Evolutionary conservation across 2,888 invertebrate species (phyloP), one percentile per base, ranked within the genome.

Genomic region (Atrina japonica): DNA sequence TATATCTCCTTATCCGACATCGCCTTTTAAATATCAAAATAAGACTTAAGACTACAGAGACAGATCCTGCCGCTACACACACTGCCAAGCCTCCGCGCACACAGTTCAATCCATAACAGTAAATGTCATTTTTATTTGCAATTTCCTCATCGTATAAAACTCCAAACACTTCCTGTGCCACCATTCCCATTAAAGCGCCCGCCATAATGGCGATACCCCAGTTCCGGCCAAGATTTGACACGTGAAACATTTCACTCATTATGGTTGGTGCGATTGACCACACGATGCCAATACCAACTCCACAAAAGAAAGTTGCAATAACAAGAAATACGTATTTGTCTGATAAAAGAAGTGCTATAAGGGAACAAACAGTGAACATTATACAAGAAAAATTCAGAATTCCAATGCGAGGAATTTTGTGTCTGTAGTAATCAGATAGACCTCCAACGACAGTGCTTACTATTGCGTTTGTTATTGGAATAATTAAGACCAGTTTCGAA

Each of bases 191-290:
- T 6, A 77, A 21, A 1, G 79, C 64, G 0, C 75, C 73, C 1
- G 77, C n/a, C 21, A 81, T 43, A 3, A 81, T 53, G 1, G 77
- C 67, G 21, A 78, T 77, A n/a, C 81, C 81, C 81, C 81, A 81
- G 60, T 81, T 81, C 16, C 81, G 58, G 11, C 81, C 78, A 23
- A 81, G 47, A 49, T 80, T 73, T 9, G 68, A 71, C 0, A 80
- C 65, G 56, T 61, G 66, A 50, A 81, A 80, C 50, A 47, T 66
- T 63, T 81, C 81, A 53, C 76, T 76, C 68, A 80, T 70, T 5
- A 80, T 66, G 2, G 80, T 76, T 1, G 81, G 81, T 3, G 71
- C 50, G 2, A 80, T 41, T 1, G 78, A 72, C 79, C 78, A 81
- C 3, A 76, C 21, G 6, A 77, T 66, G 1, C 75, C 79, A 0